Evolutionary conservation across 2,888 invertebrate genomes (phyloP).

Genomic region (Dexiosoma caninum): DNA sequence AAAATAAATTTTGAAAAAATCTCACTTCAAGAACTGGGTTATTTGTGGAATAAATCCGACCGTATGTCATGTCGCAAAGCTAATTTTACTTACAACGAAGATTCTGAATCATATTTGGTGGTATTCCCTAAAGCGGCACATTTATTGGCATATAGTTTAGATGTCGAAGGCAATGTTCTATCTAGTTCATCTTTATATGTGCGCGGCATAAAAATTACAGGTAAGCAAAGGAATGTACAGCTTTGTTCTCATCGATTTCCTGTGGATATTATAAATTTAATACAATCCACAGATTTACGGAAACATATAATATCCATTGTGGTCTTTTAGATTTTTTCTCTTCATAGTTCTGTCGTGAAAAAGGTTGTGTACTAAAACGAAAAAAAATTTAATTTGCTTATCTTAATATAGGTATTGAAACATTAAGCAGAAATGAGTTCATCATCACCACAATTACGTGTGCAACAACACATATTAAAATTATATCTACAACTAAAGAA

Average conservation of each 20-base stretch:
- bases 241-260: no score
- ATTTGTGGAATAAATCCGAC: conserved; percentile 72
- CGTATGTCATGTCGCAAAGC: conserved; percentile 69
- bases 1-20: conserved; percentile 42
- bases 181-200: conserved; percentile 66
- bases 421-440: conserved; percentile 65
- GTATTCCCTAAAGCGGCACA: conserved; percentile 71
- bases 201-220: conserved; percentile 72
- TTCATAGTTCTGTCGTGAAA: no score
- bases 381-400: background rate
- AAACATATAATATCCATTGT: no score
- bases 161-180: conserved; percentile 32
- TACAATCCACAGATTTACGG: no score
- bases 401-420: conserved; percentile 67
- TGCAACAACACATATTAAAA: conserved; percentile 63
- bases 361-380: background rate
- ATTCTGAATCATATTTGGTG: conserved; percentile 66
- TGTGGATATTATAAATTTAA: no score
- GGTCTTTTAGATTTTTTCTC: no score
- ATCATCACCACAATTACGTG: conserved; percentile 68
- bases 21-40: conserved; percentile 63
- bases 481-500: conserved; percentile 49
- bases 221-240: conserved; percentile 46
- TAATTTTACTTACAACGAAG: conserved; percentile 61
- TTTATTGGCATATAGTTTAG: conserved; percentile 70